Evolutionary conservation across 2,888 invertebrate genomes (phyloP).

Genomic region (Sinodicranocentrus sp.): DNA sequence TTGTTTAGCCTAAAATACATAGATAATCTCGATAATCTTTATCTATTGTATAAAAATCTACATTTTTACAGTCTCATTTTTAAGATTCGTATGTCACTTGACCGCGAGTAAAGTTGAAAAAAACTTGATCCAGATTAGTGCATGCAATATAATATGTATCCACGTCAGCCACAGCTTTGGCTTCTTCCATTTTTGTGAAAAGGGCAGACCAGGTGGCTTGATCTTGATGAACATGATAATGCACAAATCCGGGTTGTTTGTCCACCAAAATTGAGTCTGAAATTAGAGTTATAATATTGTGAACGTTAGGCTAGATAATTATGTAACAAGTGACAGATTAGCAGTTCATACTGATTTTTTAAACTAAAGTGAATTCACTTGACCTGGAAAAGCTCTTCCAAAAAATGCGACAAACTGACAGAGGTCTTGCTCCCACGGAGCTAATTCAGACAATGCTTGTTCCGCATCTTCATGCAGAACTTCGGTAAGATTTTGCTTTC

Average conservation of each 20-base stretch:
- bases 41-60: too few relatives aligned
- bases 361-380: background rate
- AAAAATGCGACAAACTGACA: slow-evolving; percentile 57
- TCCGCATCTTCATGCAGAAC: slow-evolving; percentile 16
- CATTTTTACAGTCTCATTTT: too few relatives aligned
- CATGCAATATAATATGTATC: slow-evolving; percentile 61
- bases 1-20: too few relatives aligned
- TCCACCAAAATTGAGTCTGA: slow-evolving; percentile 55
- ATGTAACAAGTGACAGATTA: background rate
- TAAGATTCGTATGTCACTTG: slow-evolving; percentile 45
- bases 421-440: slow-evolving; percentile 66
- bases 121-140: too few relatives aligned
- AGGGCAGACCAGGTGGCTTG: slow-evolving; percentile 28
- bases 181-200: slow-evolving; percentile 63
- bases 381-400: slow-evolving; percentile 54
- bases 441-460: slow-evolving; percentile 19
- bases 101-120: slow-evolving; percentile 59
- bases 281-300: background rate
- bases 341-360: too few relatives aligned
- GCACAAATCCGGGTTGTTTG: slow-evolving; percentile 66
- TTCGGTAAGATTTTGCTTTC: background rate
- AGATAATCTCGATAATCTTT: too few relatives aligned
- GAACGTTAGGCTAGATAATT: too few relatives aligned
- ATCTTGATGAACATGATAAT: slow-evolving; percentile 51
- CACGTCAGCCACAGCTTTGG: slow-evolving; percentile 55